Evolutionary conservation across 1,140 invertebrate species (phyloP).

Genomic region (Polypedilum pembai): DNA sequence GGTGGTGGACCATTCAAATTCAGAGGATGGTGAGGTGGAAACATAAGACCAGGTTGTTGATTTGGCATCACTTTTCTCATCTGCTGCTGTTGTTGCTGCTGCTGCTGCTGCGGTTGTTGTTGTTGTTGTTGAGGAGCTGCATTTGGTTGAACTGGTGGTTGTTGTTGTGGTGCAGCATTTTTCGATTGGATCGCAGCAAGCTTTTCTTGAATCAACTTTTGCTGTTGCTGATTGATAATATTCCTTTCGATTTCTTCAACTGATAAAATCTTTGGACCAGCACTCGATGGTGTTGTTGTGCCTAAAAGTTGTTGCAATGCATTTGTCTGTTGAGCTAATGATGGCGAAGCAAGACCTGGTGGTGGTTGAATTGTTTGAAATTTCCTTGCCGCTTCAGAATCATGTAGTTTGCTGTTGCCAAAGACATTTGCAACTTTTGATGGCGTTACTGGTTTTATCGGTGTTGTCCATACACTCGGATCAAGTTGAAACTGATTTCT

Average conservation of each 20-base stretch:
- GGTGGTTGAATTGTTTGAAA: slow-evolving; percentile 34
- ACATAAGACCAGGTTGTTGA: slow-evolving; percentile 35
- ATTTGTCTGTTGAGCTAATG: neutral
- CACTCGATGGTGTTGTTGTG: slow-evolving; percentile 30
- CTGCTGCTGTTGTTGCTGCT: slow-evolving; percentile 32
- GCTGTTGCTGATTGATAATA: slow-evolving; percentile 39
- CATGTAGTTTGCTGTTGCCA: neutral
- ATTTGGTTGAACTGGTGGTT: neutral
- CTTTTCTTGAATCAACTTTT: slow-evolving; percentile 18
- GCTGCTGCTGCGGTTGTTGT: slow-evolving; percentile 31
- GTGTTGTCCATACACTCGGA: slow-evolving; percentile 48
- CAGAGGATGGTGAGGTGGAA: slow-evolving; percentile 34
- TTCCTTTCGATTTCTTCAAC: slow-evolving; percentile 43
- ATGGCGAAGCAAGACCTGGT: slow-evolving; percentile 29
- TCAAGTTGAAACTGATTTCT: slow-evolving; percentile 37
- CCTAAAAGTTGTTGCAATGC: slow-evolving; percentile 3
- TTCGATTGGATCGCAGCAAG: slow-evolving; percentile 7
- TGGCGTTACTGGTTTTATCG: slow-evolving; percentile 35
- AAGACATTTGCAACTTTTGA: neutral
- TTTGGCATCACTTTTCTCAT: slow-evolving; percentile 29
- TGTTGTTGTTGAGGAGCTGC: slow-evolving; percentile 33
- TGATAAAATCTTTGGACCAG: slow-evolving; percentile 37
- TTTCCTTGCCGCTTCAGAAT: slow-evolving; percentile 10
- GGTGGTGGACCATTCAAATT: slow-evolving; percentile 41
- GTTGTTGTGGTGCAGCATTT: neutral